These are phyloP conservation scores for Adela reaumurella DNA, from an alignment of 2,888 invertebrate genomes.

Conservation along the genomic window DNA sequence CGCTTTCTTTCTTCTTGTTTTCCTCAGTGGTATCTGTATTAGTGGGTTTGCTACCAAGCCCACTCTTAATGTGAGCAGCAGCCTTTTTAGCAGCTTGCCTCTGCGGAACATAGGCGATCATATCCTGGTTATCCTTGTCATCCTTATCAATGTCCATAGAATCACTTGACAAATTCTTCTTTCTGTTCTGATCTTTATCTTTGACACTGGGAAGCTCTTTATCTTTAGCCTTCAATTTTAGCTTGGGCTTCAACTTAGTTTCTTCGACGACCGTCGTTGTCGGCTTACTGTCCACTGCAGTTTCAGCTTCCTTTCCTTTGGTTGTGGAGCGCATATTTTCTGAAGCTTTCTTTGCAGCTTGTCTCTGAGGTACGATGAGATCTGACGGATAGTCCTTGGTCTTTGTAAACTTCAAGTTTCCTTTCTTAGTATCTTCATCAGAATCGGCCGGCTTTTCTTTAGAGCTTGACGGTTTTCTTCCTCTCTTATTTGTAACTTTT, in stretches of 20 bases:
- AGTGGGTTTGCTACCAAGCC: slow-evolving; percentile 58
- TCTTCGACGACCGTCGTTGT: slow-evolving; percentile 22
- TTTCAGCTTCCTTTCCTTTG: slow-evolving; percentile 21
- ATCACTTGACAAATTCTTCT: slow-evolving; percentile 26
- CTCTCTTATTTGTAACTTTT: slow-evolving; percentile 36
- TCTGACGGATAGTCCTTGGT: slow-evolving; percentile 67
- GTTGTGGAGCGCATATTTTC: slow-evolving; percentile 77
- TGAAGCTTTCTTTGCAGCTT: slow-evolving; percentile 88
- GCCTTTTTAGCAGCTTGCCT: slow-evolving; percentile 89
- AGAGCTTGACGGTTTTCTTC: slow-evolving; percentile 38
- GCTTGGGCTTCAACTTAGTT: slow-evolving; percentile 32
- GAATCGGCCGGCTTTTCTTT: slow-evolving; percentile 33
- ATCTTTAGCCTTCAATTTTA: slow-evolving; percentile 39
- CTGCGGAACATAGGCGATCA: slow-evolving; percentile 83
- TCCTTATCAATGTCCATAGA: slow-evolving; percentile 60
- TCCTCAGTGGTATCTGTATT: slow-evolving; percentile 28
- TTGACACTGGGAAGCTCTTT: slow-evolving; percentile 25
- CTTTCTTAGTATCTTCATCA: slow-evolving; percentile 47
- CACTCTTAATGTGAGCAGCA: slow-evolving; percentile 84
- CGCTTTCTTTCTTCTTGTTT: slow-evolving; percentile 36
- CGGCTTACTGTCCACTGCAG: neutral
- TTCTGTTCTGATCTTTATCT: slow-evolving; percentile 49
- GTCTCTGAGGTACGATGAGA: slow-evolving; percentile 83
- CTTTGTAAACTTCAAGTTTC: slow-evolving; percentile 41
- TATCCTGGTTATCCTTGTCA: slow-evolving; percentile 59